Base-by-base conservation (phyloP, 1,140 invertebrate species). In the Drosophila lacertosa region DNA sequence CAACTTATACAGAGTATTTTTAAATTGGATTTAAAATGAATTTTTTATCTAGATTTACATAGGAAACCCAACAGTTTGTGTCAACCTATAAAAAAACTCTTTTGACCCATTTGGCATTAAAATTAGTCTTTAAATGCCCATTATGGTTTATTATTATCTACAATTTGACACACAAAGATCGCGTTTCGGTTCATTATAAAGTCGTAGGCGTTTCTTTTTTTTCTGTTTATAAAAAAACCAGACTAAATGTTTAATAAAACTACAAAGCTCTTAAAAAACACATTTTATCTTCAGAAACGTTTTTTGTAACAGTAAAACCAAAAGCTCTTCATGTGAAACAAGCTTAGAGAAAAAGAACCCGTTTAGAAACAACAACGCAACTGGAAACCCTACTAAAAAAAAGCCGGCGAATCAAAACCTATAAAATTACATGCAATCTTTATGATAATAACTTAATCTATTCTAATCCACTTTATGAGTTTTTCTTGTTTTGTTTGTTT, bases 381-480 rank as follows among this genome's bases (percentile, higher is more conserved):
- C 24, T 26, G 24, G 24, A 26, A 26, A 26, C 24, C 24, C 24
- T 5, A 26, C 24, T 26, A 26, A 26, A 26, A 29, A 44, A 24
- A 26, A 29, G n/a, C 24, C 13, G 18, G 4, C 18, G 18, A 22
- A 44, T 44, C 42, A 44, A n/a, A 44, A n/a, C 42, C 13, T 15
- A 10, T 15, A 39, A 54, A 40, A 24, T 2, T 2, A 13, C 20
- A 51, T n/a, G 13, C 11, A 24, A 44, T 44, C 48, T 51, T 51
- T 13, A 35, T 37, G 51, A 40, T 26, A 11, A 54, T 37, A 39
- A 13, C 40, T 37, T 60, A 60, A 62, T 67, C 47, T 22, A 9
- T 58, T 48, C 20, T 51, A 67, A 40, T 40, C 26, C 24, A n/a
- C 45, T 51, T 51, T 33, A 13, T 10, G 26, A 37, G 11, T 29